These are phyloP conservation scores for Dipodomys stephensi DNA, from an alignment of 2,113 vertebrate genomes.

Conservation along the genomic window DNA sequence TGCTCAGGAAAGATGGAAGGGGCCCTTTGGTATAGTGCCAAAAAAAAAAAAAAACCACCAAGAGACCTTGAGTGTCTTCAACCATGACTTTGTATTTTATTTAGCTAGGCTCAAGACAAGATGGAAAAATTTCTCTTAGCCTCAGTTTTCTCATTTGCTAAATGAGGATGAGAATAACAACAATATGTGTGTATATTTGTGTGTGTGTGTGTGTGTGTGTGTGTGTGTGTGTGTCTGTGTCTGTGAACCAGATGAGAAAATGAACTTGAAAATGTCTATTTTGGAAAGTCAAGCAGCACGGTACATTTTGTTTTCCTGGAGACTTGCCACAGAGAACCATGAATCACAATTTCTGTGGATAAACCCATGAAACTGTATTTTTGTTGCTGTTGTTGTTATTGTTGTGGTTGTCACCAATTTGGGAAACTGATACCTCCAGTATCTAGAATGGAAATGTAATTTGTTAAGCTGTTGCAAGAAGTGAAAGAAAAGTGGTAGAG, in stretches of 20 bases:
- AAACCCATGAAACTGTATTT: not conserved
- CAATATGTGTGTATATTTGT: not conserved
- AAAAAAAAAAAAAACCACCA: not conserved
- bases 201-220: no score
- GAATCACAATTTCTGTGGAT: not conserved
- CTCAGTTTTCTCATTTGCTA: not conserved
- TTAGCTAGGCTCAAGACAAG: not conserved
- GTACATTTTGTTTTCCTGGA: not conserved
- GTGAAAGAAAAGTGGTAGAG: not conserved
- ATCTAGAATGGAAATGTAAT: not conserved
- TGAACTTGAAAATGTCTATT: constrained; percentile 3
- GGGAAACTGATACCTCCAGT: not conserved
- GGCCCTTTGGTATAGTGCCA: not conserved
- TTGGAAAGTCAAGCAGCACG: not conserved
- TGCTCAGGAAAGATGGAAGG: not conserved
- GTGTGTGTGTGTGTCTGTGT: not conserved
- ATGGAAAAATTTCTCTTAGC: constrained; percentile 10
- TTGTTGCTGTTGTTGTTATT: not conserved
- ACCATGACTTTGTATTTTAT: constrained; percentile 18
- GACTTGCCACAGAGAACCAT: not conserved
- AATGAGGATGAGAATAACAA: not conserved
- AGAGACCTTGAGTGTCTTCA: not conserved
- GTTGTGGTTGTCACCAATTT: not conserved
- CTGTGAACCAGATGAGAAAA: constrained; percentile 14
- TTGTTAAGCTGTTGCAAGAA: constrained; percentile 25